Base-by-base conservation (phyloP, 2,797 vertebrate species). In the Scomberomorus guttatus region DNA sequence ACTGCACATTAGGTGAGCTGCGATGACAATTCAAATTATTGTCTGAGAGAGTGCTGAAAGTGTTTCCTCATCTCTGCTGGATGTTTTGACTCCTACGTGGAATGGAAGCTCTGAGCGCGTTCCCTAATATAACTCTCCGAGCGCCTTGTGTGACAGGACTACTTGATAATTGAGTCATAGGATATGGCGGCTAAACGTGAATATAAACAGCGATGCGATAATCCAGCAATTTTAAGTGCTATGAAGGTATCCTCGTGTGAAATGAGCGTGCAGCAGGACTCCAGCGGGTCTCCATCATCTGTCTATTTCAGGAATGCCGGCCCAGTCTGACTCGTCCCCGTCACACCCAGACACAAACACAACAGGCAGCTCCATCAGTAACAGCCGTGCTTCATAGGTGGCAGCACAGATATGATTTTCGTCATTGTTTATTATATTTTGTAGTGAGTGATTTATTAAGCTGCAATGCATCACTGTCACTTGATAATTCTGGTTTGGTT, bases 151-250 rank as follows among this genome's bases (percentile, higher is more conserved):
- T 82, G 90, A 86, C 91, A 91, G 85, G 58, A 75, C 86, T 39
- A 91, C 87, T 88, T 93, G 92, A 94, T 95, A 94, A 93, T 95
- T 95, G 94, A 93, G 92, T 95, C 92, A 87, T 56, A 90, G 93
- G 91, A 95, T 94, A 86, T 90, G 90, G 92, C 81, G 52, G 89
- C 90, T 94, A 92, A 91, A 88, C 80, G 62, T 86, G 91, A 92
- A 93, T 91, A 94, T 92, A 95, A 94, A 94, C 90, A 89, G 93
- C 80, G 46, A 88, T 77, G 87, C 74, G 91, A 95, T 95, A 95
- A 95, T 95, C 93, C 94, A 92, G 91, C 87, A 89, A 95, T 95
- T 92, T 94, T 81, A 92, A 95, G 93, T 90, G 91, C 92, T 87
- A 86, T 86, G 86, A 92, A 92, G 89, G 83, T 79, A 91, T 91